Evolutionary conservation across 2,797 vertebrate species (phyloP).

Genomic region (Chiloscyllium punctatum): DNA sequence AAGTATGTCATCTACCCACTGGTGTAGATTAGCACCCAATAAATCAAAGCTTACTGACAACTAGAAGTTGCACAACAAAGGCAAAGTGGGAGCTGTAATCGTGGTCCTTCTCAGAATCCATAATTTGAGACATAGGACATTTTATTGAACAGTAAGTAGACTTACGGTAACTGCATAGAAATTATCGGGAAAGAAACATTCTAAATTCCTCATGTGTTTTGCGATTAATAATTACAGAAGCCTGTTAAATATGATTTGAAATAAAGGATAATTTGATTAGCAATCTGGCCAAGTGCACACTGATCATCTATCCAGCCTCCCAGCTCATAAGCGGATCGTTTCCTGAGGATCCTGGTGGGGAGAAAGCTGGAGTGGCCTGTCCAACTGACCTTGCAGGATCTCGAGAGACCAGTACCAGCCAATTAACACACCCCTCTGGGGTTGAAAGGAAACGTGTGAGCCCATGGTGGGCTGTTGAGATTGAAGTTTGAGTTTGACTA

Average conservation of each 20-base stretch:
- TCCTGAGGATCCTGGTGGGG: neutral
- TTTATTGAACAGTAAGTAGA: neutral
- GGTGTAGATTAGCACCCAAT: neutral
- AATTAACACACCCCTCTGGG: neutral
- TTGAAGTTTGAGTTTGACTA: neutral
- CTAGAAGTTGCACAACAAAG: neutral
- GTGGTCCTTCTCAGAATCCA: neutral
- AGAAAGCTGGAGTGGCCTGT: neutral
- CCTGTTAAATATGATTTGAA: neutral
- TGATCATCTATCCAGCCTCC: neutral
- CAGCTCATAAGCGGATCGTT: neutral
- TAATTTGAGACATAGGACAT: neutral
- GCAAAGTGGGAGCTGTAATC: neutral
- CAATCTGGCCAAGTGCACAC: too few relatives aligned
- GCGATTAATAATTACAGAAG: neutral
- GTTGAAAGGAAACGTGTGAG: too few relatives aligned
- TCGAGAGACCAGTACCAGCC: neutral
- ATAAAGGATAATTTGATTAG: neutral
- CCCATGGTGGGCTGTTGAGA: neutral
- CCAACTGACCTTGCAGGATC: neutral
- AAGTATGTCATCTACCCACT: neutral
- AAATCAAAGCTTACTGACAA: neutral
- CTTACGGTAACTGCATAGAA: neutral
- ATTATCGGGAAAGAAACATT: neutral
- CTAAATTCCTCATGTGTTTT: neutral